Percentiles rank a stretch among this genome's conserved stretches.
Evolutionary conservation across 1,140 invertebrate genomes (phyloP).

Genomic region (Papilio machaon): DNA sequence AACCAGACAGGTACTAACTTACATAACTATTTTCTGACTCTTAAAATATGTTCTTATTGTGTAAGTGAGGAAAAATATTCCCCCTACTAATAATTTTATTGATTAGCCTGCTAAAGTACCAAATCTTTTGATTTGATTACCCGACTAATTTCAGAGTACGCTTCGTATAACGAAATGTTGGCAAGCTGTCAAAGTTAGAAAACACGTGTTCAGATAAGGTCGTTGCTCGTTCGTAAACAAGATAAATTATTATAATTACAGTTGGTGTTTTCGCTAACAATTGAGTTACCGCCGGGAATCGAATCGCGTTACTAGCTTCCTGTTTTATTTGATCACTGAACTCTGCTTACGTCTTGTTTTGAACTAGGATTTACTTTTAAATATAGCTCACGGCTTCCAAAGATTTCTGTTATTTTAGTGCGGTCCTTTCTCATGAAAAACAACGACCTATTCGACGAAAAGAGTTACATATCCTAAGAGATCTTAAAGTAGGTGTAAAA

Average conservation of each 20-base stretch:
- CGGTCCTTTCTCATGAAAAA: too few species aligned
- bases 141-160: neutral
- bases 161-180: neutral
- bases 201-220: slow-evolving; percentile 32
- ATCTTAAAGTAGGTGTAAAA: too few species aligned
- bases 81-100: too few species aligned
- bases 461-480: too few species aligned
- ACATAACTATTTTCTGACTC: too few species aligned
- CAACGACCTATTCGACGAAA: too few species aligned
- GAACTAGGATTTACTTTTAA: neutral
- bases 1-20: too few species aligned
- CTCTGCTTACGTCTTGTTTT: neutral
- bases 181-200: slow-evolving; percentile 20
- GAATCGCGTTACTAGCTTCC: slow-evolving; percentile 5
- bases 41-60: too few species aligned
- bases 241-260: slow-evolving; percentile 37
- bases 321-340: slow-evolving; percentile 23
- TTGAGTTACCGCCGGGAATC: slow-evolving; percentile 12
- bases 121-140: neutral
- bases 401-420: too few species aligned
- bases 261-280: slow-evolving; percentile 14
- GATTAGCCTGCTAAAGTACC: neutral
- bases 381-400: neutral
- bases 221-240: slow-evolving; percentile 35
- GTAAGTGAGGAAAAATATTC: too few species aligned